Base-by-base conservation (phyloP, 2,113 vertebrate species). In the Isichthys henryi region DNA sequence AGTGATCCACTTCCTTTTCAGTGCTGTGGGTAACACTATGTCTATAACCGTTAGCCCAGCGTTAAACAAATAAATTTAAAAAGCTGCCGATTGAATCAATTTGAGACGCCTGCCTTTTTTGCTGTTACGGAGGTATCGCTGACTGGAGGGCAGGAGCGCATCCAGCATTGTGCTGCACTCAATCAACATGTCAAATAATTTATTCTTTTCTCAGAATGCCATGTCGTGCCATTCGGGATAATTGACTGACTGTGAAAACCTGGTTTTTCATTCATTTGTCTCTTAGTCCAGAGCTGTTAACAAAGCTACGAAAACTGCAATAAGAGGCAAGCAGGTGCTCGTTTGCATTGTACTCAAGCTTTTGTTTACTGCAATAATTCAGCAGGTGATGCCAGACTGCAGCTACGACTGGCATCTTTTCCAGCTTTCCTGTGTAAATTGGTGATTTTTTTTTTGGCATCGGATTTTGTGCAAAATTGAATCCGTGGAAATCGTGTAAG, bases 101-200 rank as follows among this genome's bases (percentile, higher is more conserved):
- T 88, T 85, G 89, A 90, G 88, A 90, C 2, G 91, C 91, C 90
- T 84, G n/a, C 62, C 45, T 85, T 88, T 88, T 90, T 89, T 77
- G 89, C 49, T 80, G 66, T 87, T 90, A 87, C 90, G 70, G 50
- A 90, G 92, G 91, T 92, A 58, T 91, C 90, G 92, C 90, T 92
- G 93, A 92, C 91, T 91, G 90, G 88, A 90, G 92, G 91, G 93
- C 89, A 93, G 89, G 90, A 92, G 90, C 91, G 92, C 91, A 27
- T 88, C 88, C 89, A 89, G 56, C 52, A 27, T 62, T 88, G 77
- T 89, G 91, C 91, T 66, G 86, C 88, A 84, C 90, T 92, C 92
- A 92, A 90, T 92, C 86, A 93, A 93, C 92, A 90, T 90, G 91
- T 94, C 89, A 92, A 90, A 91, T 91, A 49, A 89, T 91, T 91